Evolutionary conservation across 2,888 invertebrate species (phyloP), one percentile per base, ranked within the genome.

Genomic region (Coelinius sp.): DNA sequence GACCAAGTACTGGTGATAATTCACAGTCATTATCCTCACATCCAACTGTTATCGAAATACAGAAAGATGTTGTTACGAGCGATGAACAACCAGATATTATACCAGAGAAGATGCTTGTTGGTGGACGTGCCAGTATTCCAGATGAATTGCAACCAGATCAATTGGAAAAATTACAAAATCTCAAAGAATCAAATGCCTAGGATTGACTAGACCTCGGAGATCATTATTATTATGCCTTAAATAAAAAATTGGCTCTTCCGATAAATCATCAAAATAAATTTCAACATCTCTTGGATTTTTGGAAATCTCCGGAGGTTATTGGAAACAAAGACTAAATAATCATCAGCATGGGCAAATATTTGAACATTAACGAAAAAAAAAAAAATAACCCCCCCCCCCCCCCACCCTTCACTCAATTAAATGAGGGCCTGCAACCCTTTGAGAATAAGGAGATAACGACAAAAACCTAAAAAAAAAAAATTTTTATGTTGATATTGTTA

Each of bases 101-200:
- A 17, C 85, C 85, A n/a, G 84, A 83, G 14, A 88, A 86, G 68
- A 82, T 87, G 77, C 92, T 94, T 1, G 92, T 94, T 10, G 94
- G 94, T 25, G 94, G 94, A 56, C 90, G 94, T 72, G 94, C 94
- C 73, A 94, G 94, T 81, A 94, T 96, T 85, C 96, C 96, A 44
- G 96, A 96, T 88, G 96, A 96, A 88, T 90, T 96, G 76, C 96
- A 95, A 83, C 95, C 95, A 27, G 95, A 95, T 84, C 96, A 96
- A 87, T 90, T 96, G 82, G 96, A 95, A 74, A 92, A 95, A 85
- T 91, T 96, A 81, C 95, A 96, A 85, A 94, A 95, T 86, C 91
- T 96, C 73, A 96, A 96, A 88, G 96, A 96, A 89, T 96, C 96
- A 75, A 96, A 96, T 88, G 96, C 96, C 90, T 96, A 94, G 89